These are phyloP conservation scores for Oncorhynchus gorbuscha DNA, from an alignment of 2,113 vertebrate genomes.

Conservation along the genomic window DNA sequence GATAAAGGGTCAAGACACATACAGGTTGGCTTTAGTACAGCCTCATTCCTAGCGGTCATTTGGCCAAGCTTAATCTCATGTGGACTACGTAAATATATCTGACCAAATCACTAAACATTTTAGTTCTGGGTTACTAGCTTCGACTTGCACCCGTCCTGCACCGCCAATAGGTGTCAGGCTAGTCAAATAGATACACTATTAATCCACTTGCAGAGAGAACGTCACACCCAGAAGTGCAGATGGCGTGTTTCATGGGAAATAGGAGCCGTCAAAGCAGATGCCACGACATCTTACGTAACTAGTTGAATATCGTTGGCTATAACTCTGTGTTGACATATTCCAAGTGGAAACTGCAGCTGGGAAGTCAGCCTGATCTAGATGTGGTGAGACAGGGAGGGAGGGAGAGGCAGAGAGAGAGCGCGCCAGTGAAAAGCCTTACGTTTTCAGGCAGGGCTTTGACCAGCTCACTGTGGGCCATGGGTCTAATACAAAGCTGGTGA, in stretches of 20 bases:
- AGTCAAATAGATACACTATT: neutral
- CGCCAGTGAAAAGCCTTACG: slow-evolving; percentile 73
- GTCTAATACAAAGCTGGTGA: slow-evolving; percentile 92
- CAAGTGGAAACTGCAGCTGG: neutral
- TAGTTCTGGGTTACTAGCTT: no score
- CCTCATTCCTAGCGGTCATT: no score
- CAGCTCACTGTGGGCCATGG: slow-evolving; percentile 96
- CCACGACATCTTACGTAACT: neutral
- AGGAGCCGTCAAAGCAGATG: neutral
- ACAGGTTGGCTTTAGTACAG: no score
- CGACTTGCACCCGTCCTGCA: no score
- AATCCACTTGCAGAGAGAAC: neutral
- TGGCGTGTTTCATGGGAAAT: neutral
- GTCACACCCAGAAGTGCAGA: neutral
- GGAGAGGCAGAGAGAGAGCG: neutral
- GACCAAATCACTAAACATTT: no score
- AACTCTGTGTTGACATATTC: neutral
- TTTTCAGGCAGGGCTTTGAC: slow-evolving; percentile 96
- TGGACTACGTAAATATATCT: no score
- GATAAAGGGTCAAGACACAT: neutral
- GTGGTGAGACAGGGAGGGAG: neutral
- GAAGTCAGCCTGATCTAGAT: neutral
- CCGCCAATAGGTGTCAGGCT: slow-evolving; percentile 22
- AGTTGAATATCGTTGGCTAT: neutral
- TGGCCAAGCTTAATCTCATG: no score